phyloP scores from a whole-genome alignment of 2,797 vertebrate species.

The Phataginus tricuspis region DNA sequence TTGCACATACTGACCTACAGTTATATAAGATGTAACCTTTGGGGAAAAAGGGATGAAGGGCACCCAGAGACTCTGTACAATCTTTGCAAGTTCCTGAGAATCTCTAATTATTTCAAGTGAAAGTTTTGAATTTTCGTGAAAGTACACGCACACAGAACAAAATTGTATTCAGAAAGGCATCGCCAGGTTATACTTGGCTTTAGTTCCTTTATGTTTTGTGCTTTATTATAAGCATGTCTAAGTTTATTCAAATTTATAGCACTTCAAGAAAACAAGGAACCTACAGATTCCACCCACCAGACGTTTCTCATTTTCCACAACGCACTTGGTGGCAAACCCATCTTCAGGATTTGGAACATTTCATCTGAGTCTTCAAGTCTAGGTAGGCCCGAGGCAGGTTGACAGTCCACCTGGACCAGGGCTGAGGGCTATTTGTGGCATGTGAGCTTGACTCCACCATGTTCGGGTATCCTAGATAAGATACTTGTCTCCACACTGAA shows the following conservation, averaged over 20 bases:
- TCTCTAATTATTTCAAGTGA: not conserved
- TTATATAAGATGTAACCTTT: not conserved
- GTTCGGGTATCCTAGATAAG: not conserved
- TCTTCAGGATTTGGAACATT: not conserved
- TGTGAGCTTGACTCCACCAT: rapidly evolving
- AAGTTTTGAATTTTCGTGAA: not conserved
- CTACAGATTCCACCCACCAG: not conserved
- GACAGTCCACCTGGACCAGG: not conserved
- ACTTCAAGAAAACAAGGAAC: not conserved
- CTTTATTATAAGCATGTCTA: not conserved
- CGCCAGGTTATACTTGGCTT: not conserved
- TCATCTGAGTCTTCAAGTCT: not conserved
- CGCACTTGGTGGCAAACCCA: not conserved
- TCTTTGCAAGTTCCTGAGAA: not conserved
- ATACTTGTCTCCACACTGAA: no score
- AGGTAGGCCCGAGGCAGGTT: not conserved
- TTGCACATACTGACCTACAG: not conserved
- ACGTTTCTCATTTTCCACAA: not conserved
- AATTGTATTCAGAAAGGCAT: not conserved
- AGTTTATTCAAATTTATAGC: not conserved
- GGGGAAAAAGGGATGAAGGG: not conserved
- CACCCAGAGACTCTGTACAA: not conserved
- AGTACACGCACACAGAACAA: not conserved
- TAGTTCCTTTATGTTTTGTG: not conserved
- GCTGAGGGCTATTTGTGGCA: not conserved